Evolutionary conservation across 2,797 vertebrate genomes (phyloP), one percentile per base, ranked within the genome.

Genomic region (Myotis vivesi): DNA sequence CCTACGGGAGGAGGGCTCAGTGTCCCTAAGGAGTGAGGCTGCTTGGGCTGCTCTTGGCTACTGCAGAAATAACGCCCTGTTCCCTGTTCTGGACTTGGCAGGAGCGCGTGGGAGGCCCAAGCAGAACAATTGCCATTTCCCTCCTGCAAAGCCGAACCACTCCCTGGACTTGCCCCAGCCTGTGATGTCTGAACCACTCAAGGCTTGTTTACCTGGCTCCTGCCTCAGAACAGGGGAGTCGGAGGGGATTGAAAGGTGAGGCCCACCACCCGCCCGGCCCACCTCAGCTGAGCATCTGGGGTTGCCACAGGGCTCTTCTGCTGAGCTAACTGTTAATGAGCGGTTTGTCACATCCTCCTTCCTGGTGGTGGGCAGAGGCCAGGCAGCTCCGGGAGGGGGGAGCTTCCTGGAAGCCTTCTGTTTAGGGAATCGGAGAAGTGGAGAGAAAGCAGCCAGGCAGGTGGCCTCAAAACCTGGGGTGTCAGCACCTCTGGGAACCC

Each of bases 301-400:
- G 5, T 49, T 87, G 23, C 22, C 8, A 83, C 89, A 3, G 62
- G 62, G 85, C 41, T 71, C 22, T 62, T 53, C 36, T 51, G 44
- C 69, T 46, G 90, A 89, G 72, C 92, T 96, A 95, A 93, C 94
- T 71, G 89, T 96, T 96, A 88, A n/a, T 33, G 88, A 87, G 49
- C 30, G 81, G 75, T 91, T 72, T 57, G 66, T 96, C 91, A 94
- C 51, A 91, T 92, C 92, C 86, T 94, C 33, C 38, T 88, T 81
- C 80, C 83, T 64, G 92, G 19, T 20, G 19, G 38, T 53, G 17
- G 57, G 75, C 33, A 77, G 20, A 33, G 53, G 36, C 66, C n/a
- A 41, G 46, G 69, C 87, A 38, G 41, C 33, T 85, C 55, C 33
- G 13, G 7, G 38, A 92, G 12, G 5, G 16, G 13, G 15, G 46